Base-by-base conservation (phyloP, 2,113 vertebrate species). In the Trematocara nigrifrons region DNA sequence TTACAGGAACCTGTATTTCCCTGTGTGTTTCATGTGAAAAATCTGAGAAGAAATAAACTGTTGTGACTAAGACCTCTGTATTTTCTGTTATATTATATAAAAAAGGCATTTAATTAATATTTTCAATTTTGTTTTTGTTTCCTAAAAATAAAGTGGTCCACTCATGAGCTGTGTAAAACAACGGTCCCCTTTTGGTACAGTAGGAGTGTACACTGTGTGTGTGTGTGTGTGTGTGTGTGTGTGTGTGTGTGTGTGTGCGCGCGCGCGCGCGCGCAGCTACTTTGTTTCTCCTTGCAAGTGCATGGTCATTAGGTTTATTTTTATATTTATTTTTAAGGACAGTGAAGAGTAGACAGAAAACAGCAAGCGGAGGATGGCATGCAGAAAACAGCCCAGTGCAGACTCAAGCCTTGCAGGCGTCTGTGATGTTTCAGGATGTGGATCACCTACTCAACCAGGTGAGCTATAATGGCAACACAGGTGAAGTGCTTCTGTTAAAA, bases 211-310 rank as follows among this genome's bases (percentile, higher is more conserved):
- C n/a, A 69, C 12, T 64, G 59, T 35, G 31, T 52, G 18, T 20
- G 51, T 61, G 54, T 53, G 47, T 18, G 49, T 20, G 18, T 35
- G 33, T 66, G 33, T 33, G 5, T 69, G 61, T 13, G 38, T 69
- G 0, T 13, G 38, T 69, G 0, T 13, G 38, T 69, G 0, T 13
- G 38, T 69, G 0, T 13, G 38, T 69, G 0, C 8, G 38, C 42
- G 0, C n/a, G n/a, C n/a, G n/a, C n/a, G 38, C 22, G 0, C 9
- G 38, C 8, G 1, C 5, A 45, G 20, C 38, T 45, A 71, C 66
- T 26, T 42, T 69, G 35, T 42, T 69, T 71, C 13, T 71, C 66
- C 20, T 71, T 71, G 20, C 13, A 74, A 47, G 69, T 47, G 69
- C 40, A 74, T 74, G 22, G 42, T 31, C 22, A 76, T 47, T 31